Conservation (phyloP, 2,888 invertebrate genomes). For the Barypeithes pellucidus region DNA sequence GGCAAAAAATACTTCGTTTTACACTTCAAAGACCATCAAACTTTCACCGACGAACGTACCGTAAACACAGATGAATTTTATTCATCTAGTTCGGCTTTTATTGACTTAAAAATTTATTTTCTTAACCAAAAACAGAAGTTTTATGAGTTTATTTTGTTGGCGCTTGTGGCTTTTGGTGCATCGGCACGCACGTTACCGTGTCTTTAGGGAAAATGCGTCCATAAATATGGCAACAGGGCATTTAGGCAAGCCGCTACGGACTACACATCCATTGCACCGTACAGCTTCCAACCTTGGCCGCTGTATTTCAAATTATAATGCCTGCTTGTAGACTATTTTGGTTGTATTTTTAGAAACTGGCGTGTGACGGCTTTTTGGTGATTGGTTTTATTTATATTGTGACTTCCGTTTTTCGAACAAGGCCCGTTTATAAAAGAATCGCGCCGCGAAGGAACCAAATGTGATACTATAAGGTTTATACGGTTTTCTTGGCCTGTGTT, state of each 20-base stretch:
- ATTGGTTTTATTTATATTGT: slow-evolving; percentile 61
- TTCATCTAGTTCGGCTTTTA: slow-evolving; percentile 11
- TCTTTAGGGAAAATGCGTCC: slow-evolving; percentile 29
- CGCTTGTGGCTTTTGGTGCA: slow-evolving; percentile 32
- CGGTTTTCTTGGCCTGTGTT: slow-evolving; percentile 42
- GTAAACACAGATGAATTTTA: slow-evolving; percentile 22
- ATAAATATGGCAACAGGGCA: slow-evolving; percentile 41
- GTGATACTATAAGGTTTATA: slow-evolving; percentile 39
- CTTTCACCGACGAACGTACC: background rate
- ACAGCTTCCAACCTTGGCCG: slow-evolving; percentile 55
- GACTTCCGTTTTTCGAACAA: slow-evolving; percentile 59
- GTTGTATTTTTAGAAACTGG: slow-evolving; percentile 52
- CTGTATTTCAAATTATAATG: slow-evolving; percentile 52
- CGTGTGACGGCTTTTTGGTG: slow-evolving; percentile 43
- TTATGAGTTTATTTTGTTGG: slow-evolving; percentile 27
- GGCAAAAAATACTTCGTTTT: background rate
- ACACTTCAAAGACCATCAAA: slow-evolving; percentile 12
- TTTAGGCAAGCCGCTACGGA: slow-evolving; percentile 40
- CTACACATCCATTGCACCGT: slow-evolving; percentile 48
- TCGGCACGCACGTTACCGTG: slow-evolving; percentile 12
- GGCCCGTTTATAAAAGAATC: slow-evolving; percentile 38
- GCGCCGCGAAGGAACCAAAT: slow-evolving; percentile 36
- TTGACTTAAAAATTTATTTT: slow-evolving; percentile 35
- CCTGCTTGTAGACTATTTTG: slow-evolving; percentile 48
- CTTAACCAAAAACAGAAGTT: slow-evolving; percentile 34